Conservation (phyloP, 2,888 invertebrate genomes). For the Cosmorhoe ocellata region DNA sequence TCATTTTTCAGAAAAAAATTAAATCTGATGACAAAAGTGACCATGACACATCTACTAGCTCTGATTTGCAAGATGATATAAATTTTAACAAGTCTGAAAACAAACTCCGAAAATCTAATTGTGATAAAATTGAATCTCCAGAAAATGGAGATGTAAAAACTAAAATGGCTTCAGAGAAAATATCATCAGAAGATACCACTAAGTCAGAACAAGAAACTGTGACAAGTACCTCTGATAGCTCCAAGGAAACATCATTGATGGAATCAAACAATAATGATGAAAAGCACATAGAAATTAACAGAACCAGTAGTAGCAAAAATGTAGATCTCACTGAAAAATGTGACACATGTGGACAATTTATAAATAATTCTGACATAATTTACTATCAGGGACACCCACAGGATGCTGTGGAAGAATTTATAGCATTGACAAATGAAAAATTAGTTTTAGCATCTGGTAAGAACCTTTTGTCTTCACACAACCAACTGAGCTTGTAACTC, state of each 20-base stretch:
- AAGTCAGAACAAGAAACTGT: slow-evolving; percentile 2
- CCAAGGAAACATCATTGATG: not conserved
- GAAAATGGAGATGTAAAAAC: slow-evolving; percentile 6
- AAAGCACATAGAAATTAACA: not conserved
- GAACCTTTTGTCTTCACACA: too few species aligned
- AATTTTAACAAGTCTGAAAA: not conserved
- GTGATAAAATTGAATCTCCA: not conserved
- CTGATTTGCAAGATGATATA: not conserved
- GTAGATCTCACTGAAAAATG: slow-evolving; percentile 62
- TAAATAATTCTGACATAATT: slow-evolving; percentile 74
- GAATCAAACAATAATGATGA: slow-evolving; percentile 12
- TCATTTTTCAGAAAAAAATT: slow-evolving; percentile 53
- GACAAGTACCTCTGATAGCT: not conserved
- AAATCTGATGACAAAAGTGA: slow-evolving; percentile 29
- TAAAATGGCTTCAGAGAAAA: not conserved
- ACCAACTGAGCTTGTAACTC: too few species aligned
- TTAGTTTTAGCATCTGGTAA: slow-evolving; percentile 87
- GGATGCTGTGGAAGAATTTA: slow-evolving; percentile 88
- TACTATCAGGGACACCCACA: slow-evolving; percentile 90
- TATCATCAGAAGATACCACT: slow-evolving; percentile 1
- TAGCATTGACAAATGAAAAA: slow-evolving; percentile 88
- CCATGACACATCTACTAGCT: not conserved
- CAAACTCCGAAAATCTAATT: not conserved
- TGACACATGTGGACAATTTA: slow-evolving; percentile 69
- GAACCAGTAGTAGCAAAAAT: slow-evolving; percentile 24